Evolutionary conservation across 2,113 vertebrate species (phyloP), one percentile per base, ranked within the genome.

Genomic region (Camelus bactrianus): DNA sequence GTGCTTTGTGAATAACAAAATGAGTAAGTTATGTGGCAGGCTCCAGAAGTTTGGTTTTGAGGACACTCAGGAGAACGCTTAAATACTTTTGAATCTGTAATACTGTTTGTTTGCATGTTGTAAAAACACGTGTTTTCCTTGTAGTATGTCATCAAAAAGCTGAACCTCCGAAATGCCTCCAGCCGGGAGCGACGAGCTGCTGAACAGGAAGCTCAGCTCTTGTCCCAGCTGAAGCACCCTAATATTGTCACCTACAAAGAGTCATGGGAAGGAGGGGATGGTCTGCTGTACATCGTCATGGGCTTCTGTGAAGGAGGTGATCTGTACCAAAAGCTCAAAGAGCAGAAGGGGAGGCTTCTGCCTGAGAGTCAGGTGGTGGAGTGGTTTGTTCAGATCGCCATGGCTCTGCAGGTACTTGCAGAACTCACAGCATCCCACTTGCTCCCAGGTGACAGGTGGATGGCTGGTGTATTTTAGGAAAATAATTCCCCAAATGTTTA

Each of bases 371-470:
- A 99, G 97, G 99, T 99, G 93, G 99, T 99, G 96, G 99, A 99
- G 96, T 99, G 99, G 99, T 99, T 99, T 97, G 99, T 99, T 52
- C 99, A 99, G 98, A 99, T 99, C 30, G 99, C 99, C 76, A 99
- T 99, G 99, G 99, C 99, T 1, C 98, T 99, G 76, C 99, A 99
- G 99, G 99, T 99, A 98, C 95, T 89, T 13, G 64, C 5, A 32
- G 35, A 10, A 46, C 28, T 72, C 3, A 8, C 1, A 5, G 56
- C 79, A 24, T 76, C 20, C 70, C 20, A 20, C 24, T 30, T 80
- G 75, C 52, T 93, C 16, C 69, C 42, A 42, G 35, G 17, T 80
- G 52, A 42, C 48, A n/a, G 56, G 65, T n/a, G n/a, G 17, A 42
- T 69, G 13, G 56, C 60, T 93, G 22, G 15, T 32, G 15, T 20